Evolutionary conservation across 35 echinoderm and acorn worm genomes (phyloP), one percentile per base, ranked within the genome.

Genomic region (Patiria miniata): DNA sequence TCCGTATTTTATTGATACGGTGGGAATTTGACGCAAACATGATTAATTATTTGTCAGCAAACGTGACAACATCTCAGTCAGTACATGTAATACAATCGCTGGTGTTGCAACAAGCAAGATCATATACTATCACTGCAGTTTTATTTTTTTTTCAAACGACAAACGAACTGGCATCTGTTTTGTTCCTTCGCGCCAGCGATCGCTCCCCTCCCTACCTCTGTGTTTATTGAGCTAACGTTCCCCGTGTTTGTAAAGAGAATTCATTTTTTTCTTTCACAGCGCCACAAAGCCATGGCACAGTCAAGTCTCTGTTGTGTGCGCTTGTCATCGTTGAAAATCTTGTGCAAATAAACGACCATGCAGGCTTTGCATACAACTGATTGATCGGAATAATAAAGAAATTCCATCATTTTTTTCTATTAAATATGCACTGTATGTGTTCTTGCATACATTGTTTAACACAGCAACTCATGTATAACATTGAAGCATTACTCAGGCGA

Each of bases 221-320:
- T 73, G 65, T 73, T 73, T 73, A 73, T 73, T 73, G 65, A 34
- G 65, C 65, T 73, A 73, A 73, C 65, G 19, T 30, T 73, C 26
- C 29, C 26, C 65, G 9, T 30, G 65, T 73, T 73, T 73, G 65
- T 73, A 26, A 73, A 73, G 34, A 61, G 65, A 73, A 60, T n/a
- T 60, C 23, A 73, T 73, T 34, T 0, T 73, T 73, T 73, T 32
- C 65, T 23, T 7, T 73, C 26, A 73, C 42, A 47, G 42, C 42
- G 42, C 42, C 42, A 73, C 65, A 73, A 73, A 73, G 15, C 65
- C 26, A 26, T 30, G 29, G 65, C 10, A 32, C 7, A 30, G 26
- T 26, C 23, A 34, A 73, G 65, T 73, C 65, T 32, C 26, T 73
- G 14, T 30, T 32, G 57, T 60, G 19, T 60, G 57, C 26, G 26